These are phyloP conservation scores for Myotis davidii DNA, from an alignment of 2,113 vertebrate genomes.

Conservation along the genomic window DNA sequence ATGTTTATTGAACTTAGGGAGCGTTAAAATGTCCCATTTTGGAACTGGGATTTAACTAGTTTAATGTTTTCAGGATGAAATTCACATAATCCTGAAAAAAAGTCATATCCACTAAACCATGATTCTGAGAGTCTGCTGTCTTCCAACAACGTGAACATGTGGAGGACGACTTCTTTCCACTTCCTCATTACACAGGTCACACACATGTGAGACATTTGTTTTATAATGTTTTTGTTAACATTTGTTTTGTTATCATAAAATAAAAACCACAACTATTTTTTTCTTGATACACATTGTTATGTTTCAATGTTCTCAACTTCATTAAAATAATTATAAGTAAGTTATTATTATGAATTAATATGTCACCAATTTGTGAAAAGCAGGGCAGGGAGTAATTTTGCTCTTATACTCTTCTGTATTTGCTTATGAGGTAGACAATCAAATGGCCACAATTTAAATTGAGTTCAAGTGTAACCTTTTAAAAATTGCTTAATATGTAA, in stretches of 20 bases:
- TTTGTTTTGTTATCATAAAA: not conserved
- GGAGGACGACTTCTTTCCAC: not conserved
- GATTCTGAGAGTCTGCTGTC: not conserved
- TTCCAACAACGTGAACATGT: rapidly evolving
- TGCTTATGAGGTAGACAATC: not conserved
- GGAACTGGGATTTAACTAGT: not conserved
- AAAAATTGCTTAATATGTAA: not conserved
- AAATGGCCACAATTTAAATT: not conserved
- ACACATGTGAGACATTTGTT: not conserved
- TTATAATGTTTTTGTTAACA: not conserved
- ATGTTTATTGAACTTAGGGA: not conserved
- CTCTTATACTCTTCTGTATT: not conserved
- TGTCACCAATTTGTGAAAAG: not conserved
- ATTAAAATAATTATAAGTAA: not conserved
- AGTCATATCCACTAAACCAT: too few relatives aligned
- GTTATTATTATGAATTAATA: not conserved
- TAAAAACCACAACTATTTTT: not conserved
- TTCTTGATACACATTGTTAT: not conserved
- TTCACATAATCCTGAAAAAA: not conserved
- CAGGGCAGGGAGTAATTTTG: not conserved
- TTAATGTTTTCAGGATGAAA: not conserved
- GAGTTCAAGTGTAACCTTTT: not conserved
- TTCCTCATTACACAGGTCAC: not conserved
- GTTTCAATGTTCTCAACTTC: not conserved
- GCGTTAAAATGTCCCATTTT: not conserved